phyloP scores from a whole-genome alignment of 2,113 vertebrate genomes.

The Narcine bancroftii region DNA sequence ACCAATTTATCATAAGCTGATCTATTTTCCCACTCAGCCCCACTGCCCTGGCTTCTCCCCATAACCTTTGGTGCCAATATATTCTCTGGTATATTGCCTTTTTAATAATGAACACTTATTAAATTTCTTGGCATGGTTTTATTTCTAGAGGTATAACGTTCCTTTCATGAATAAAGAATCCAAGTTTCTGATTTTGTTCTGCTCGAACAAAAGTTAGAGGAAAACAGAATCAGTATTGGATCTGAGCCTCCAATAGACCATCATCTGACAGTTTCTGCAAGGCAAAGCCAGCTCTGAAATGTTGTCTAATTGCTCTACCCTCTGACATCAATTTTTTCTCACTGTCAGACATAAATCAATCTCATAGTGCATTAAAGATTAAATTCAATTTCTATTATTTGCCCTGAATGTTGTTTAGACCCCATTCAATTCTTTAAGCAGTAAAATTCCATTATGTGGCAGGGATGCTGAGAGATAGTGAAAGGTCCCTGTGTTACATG shows the following conservation, averaged over 20 bases:
- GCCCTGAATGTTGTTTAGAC: not conserved
- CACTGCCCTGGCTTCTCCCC: no score
- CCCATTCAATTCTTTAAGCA: not conserved
- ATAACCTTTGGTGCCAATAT: no score
- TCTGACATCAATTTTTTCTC: slow-evolving; percentile 12
- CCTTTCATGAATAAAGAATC: not conserved
- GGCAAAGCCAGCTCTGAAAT: not conserved
- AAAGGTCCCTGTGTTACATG: not conserved
- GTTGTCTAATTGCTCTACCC: not conserved
- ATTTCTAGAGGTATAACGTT: not conserved
- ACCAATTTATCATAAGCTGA: no score
- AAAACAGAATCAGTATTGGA: not conserved
- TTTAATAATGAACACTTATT: not conserved
- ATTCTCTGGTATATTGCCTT: no score
- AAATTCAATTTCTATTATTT: not conserved
- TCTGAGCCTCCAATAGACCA: not conserved
- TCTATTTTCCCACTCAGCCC: no score
- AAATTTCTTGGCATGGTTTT: not conserved
- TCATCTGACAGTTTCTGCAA: not conserved
- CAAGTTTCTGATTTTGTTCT: not conserved
- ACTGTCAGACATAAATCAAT: slow-evolving; percentile 13
- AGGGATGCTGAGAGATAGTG: not conserved
- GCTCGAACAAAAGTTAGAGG: not conserved
- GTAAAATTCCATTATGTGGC: not conserved
- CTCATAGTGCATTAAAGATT: not conserved